phyloP scores from a whole-genome alignment of 1,140 invertebrate species.

The Sweltsa coloradensis region DNA sequence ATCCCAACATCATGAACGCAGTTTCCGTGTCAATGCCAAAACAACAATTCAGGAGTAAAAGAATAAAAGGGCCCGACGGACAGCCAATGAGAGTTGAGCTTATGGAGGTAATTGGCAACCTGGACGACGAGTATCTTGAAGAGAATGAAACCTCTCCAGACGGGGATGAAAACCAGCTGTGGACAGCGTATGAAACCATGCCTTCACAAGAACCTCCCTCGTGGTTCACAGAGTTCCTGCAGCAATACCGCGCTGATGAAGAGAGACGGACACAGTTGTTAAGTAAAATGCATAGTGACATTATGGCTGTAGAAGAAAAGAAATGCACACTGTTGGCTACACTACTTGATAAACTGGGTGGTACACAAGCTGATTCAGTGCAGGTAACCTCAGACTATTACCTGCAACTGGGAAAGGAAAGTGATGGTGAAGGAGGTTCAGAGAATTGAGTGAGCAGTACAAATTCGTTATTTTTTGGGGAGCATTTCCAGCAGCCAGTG shows the following conservation, averaged over 20 bases:
- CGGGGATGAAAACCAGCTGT: background rate
- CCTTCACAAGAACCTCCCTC: background rate
- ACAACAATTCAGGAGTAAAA: background rate
- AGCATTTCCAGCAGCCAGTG: too few species aligned
- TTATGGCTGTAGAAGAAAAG: conserved; percentile 8
- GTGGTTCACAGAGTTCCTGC: conserved; percentile 7
- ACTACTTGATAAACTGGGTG: conserved; percentile 5
- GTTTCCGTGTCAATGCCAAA: background rate
- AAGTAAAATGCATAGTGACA: conserved; percentile 7
- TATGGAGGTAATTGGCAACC: conserved; percentile 3
- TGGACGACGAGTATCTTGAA: conserved; percentile 2
- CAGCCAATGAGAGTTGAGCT: conserved; percentile 4
- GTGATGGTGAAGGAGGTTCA: too few species aligned
- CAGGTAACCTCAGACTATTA: too few species aligned
- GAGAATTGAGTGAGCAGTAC: too few species aligned
- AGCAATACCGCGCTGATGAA: conserved; percentile 3
- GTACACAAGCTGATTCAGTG: too few species aligned
- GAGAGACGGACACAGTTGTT: conserved; percentile 4
- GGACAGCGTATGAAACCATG: background rate
- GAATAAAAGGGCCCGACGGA: background rate
- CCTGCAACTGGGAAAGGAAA: too few species aligned
- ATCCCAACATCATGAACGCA: conserved; percentile 9
- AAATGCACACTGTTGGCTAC: conserved; percentile 4
- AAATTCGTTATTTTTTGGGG: too few species aligned
- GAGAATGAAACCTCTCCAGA: background rate